Base-by-base conservation (phyloP, 2,797 vertebrate species). In the Enteromius afrohamiltoni region DNA sequence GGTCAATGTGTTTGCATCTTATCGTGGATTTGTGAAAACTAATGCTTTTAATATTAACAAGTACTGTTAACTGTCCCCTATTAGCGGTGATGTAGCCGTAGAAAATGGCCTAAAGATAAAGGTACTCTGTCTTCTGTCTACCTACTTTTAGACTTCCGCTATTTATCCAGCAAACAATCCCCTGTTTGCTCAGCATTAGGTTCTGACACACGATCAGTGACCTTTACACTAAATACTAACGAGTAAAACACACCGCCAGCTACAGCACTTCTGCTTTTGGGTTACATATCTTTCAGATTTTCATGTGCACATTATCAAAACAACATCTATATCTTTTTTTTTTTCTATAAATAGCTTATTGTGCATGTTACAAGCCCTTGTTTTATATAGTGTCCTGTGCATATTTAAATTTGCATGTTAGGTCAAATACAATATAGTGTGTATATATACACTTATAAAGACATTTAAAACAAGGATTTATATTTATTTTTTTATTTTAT, bases 121-220 rank as follows among this genome's bases (percentile, higher is more conserved):
- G 49, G 69, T 71, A 23, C n/a, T n/a, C 68, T 47, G 3, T 26
- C 16, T 49, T 71, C 23, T 29, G 45, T 49, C 45, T 11, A 19
- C 29, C 69, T 49, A 9, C 45, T 29, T 71, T 51, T 51, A 73
- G 47, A 74, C 70, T 51, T 74, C 29, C 9, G 9, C 47, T 74
- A 7, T 53, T 34, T 74, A 34, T 73, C 70, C 6, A 73, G 70
- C 70, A 73, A 73, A 73, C 70, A 73, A 51, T 34, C 47, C 34
- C 47, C 29, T 74, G 47, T 74, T 73, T 73, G 47, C 26, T 73
- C 45, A 73, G 21, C 0, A 26, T 3, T 14, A 51, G 70, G 45
- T 31, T 73, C 47, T 34, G 70, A 53, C 29, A 74, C 40, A 26
- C 29, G 71, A n/a, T 74, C 47, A 14, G 71, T 34, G 71, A 53